Evolutionary conservation across 2,113 vertebrate species (phyloP).

Genomic region (Tretioscincus oriximinensis): DNA sequence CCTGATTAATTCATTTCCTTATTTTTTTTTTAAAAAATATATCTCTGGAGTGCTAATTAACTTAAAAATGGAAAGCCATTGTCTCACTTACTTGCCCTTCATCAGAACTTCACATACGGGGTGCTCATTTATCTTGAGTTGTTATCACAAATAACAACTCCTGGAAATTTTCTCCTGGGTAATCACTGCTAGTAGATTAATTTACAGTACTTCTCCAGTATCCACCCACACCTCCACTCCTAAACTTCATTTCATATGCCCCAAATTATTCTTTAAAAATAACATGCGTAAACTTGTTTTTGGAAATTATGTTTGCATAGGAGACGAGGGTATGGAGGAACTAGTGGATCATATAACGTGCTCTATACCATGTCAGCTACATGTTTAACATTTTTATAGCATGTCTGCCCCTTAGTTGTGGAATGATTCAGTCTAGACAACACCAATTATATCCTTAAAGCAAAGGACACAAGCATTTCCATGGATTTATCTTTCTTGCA

Average conservation of each 20-base stretch:
- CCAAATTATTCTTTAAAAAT: slow-evolving; percentile 62
- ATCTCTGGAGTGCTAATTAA: slow-evolving; percentile 89
- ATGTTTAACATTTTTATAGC: slow-evolving; percentile 28
- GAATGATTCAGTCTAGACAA: slow-evolving; percentile 18
- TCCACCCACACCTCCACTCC: slow-evolving; percentile 32
- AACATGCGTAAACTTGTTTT: slow-evolving; percentile 68
- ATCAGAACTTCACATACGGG: slow-evolving; percentile 76
- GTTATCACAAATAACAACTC: slow-evolving; percentile 86
- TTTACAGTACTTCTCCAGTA: slow-evolving; percentile 69
- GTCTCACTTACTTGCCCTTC: slow-evolving; percentile 82
- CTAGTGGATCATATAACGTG: slow-evolving; percentile 27
- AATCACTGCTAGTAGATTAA: slow-evolving; percentile 84
- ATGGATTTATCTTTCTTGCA: background rate
- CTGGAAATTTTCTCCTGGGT: slow-evolving; percentile 77
- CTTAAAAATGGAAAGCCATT: slow-evolving; percentile 88
- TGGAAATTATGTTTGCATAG: slow-evolving; percentile 1
- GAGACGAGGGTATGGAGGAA: background rate
- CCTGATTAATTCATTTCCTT: slow-evolving; percentile 91
- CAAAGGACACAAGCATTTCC: background rate
- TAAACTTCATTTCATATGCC: slow-evolving; percentile 72
- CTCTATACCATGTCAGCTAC: slow-evolving; percentile 18
- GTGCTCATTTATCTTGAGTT: slow-evolving; percentile 88
- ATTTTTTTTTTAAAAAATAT: slow-evolving; percentile 88
- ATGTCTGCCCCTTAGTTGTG: fast-evolving
- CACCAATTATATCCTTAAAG: background rate